Evolutionary conservation across 2,113 vertebrate genomes (phyloP).

Genomic region (Philantomba maxwellii): DNA sequence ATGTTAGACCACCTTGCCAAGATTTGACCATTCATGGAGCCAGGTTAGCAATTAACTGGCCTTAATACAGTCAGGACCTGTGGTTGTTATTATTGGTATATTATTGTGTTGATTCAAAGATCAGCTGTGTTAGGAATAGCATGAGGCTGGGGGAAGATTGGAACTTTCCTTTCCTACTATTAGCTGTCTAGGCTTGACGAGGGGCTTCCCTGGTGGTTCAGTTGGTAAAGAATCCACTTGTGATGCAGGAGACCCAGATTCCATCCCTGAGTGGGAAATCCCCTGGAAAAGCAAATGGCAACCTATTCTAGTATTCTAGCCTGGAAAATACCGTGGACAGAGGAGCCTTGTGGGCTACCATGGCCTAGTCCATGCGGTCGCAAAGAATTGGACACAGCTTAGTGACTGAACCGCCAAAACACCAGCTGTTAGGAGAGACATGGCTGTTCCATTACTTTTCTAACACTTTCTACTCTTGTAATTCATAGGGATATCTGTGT

Average conservation of each 20-base stretch:
- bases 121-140: background rate
- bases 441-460: background rate
- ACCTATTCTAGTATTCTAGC: background rate
- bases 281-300: background rate
- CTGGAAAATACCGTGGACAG: background rate
- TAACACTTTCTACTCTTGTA: background rate
- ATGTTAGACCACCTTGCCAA: background rate
- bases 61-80: background rate
- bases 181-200: background rate
- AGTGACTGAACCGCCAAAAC: background rate
- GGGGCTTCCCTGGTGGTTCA: background rate
- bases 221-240: background rate
- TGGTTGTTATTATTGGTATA: background rate
- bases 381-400: background rate
- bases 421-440: background rate
- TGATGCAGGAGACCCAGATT: background rate
- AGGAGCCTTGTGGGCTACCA: background rate
- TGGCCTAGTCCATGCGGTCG: background rate
- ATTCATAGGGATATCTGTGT: slow-evolving; percentile 91
- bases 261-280: background rate
- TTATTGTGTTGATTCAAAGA: background rate
- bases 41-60: background rate
- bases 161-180: background rate
- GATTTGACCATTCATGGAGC: background rate
- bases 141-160: background rate